phyloP scores from a whole-genome alignment of 2,797 vertebrate species.

The Florisuga fusca region DNA sequence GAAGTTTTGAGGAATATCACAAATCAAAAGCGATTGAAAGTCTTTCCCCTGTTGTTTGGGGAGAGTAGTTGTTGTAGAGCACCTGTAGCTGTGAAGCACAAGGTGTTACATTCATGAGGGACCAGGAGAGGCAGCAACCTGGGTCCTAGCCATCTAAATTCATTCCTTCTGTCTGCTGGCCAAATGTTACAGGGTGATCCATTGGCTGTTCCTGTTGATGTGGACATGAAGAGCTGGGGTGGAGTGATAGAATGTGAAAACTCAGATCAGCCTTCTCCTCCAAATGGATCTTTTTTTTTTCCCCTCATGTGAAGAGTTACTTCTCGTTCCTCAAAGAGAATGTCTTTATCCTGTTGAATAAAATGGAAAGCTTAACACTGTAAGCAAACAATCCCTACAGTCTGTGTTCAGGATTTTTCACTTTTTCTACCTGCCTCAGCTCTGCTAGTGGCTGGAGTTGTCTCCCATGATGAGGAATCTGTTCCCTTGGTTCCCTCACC shows the following conservation, averaged over 20 bases:
- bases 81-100: neutral
- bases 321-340: neutral
- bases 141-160: neutral
- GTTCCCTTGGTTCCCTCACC: neutral
- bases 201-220: neutral
- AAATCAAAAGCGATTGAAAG: neutral
- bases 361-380: neutral
- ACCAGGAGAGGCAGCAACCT: fast-evolving
- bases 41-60: neutral
- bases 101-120: neutral
- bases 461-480: neutral
- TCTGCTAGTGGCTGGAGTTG: neutral
- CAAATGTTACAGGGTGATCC: neutral
- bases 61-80: neutral
- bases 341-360: neutral
- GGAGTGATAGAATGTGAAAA: neutral
- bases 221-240: neutral
- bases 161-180: neutral
- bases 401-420: neutral
- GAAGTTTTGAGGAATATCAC: neutral
- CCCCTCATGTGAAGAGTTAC: neutral
- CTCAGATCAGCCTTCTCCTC: neutral
- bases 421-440: neutral
- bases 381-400: neutral
- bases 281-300: neutral